Base-by-base conservation (phyloP, 1,140 invertebrate genomes). In the Drosophila bifasciata region DNA sequence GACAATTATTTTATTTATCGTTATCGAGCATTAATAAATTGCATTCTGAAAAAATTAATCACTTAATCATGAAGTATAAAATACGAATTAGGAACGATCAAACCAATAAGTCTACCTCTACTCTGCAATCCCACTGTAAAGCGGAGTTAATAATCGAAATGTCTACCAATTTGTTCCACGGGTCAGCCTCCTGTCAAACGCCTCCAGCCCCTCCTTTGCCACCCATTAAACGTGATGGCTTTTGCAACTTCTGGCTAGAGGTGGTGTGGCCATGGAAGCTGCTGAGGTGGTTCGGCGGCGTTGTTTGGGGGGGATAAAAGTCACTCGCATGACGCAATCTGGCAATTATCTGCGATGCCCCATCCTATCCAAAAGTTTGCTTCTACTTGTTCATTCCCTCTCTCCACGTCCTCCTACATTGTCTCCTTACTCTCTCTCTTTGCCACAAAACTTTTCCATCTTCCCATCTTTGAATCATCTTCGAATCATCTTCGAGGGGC, bases 271-370 rank as follows among this genome's bases (percentile, higher is more conserved):
- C 67, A 55, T 67, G 43, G 62, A 28, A 50, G 28, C 28, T 32
- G 28, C 28, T 32, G 28, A 32, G 28, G 28, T 32, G 28, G 28
- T 9, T 32, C 28, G 67, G 41, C 23, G 64, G 64, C 23, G 23
- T 25, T 25, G 5, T 25, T 6, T 0, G 59, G 44, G 58, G 58
- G 41, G 50, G 61, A 69, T 45, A 55, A 73, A 76, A 85, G 50
- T 76, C 48, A 76, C 56, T 74, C 56, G 78, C 70, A 88, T 88
- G 83, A 88, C 83, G 83, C 83, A 88, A 88, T 89, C 71, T 57
- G 68, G 49, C 78, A 88, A 88, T 88, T 88, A 88, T 88, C 79
- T 88, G 59, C 11, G 60, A 40, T 74, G 78, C 52, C 43, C n/a
- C 77, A 63, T 70, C 74, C 70, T 58, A 32, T 3, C 28, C 28